Base-by-base conservation (phyloP, 92 coral and sea anemone genomes). In the Parazoanthus atlanticus region DNA sequence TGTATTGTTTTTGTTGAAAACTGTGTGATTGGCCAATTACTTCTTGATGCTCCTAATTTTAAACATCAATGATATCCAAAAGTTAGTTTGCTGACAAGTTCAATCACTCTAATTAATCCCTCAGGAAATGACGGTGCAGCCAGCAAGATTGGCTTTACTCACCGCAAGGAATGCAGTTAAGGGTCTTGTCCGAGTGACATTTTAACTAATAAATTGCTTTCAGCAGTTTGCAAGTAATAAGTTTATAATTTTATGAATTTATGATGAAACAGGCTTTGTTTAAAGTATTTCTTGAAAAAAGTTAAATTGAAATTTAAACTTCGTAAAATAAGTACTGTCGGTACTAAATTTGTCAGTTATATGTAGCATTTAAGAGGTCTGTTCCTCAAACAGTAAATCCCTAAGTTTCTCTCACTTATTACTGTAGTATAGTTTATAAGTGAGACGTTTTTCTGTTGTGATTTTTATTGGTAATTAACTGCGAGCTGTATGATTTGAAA, bases 121-220 rank as follows among this genome's bases (percentile, higher is more conserved):
- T 69, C 66, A 84, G 87, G 87, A 84, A 84, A 82, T 84, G 78
- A 84, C 58, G 36, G 64, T 30, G 11, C 31, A 69, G 21, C 87
- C 78, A n/a, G 67, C 23, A 26, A 28, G 78, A 69, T 31, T 82
- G 41, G 34, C 33, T 67, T 73, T 15, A 13, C n/a, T 72, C 54
- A 9, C 52, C 26, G 54, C 87, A 84, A 26, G 36, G 40, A 72
- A 29, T 4, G 25, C 87, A 84, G 87, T 41, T 84, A 84, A 84
- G 87, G 64, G 61, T 70, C 78, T 84, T 49, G 21, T 81, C 26
- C 26, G 1, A 10, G 64, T 83, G 47, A 30, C 31, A 10, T 58
- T 36, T 61, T 81, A 38, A 75, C 41, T 46, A 83, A 84, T 3
- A 49, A 26, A 40, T n/a, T 41, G 33, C 47, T 83, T 46, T 69